Percentiles rank a stretch among this genome's conserved stretches.
phyloP scores from a whole-genome alignment of 1,140 invertebrate genomes.

The Solen grandis region DNA sequence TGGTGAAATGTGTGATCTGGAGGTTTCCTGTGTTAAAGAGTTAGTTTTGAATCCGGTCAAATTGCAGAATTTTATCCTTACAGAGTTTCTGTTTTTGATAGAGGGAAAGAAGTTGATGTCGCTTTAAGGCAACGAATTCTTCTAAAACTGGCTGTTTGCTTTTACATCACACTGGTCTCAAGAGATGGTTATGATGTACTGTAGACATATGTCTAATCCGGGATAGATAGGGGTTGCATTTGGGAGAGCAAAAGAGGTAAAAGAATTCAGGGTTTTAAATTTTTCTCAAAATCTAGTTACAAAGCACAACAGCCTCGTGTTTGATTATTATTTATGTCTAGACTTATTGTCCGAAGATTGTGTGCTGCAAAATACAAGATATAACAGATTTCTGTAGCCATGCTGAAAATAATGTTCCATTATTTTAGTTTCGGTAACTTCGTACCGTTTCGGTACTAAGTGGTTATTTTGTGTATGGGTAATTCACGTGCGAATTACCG shows the following conservation, averaged over 20 bases:
- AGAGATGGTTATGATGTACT: conserved; percentile 33
- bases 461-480: no score
- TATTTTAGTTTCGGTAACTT: no score
- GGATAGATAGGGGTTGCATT: conserved; percentile 51
- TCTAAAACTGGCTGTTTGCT: conserved; percentile 41
- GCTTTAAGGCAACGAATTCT: conserved; percentile 31
- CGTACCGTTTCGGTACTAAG: no score
- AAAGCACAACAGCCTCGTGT: no score
- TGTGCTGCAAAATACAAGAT: no score
- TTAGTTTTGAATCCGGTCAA: neutral
- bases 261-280: conserved; percentile 34
- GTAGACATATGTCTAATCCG: conserved; percentile 39
- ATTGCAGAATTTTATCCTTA: neutral
- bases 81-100: neutral
- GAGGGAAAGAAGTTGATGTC: neutral
- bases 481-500: no score
- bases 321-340: no score
- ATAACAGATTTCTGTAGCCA: no score
- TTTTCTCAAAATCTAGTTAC: conserved; percentile 13
- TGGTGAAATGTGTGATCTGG: conserved; percentile 4
- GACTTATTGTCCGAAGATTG: no score
- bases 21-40: neutral
- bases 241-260: conserved; percentile 14
- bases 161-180: conserved; percentile 51
- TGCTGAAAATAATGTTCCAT: no score